Percentiles rank a stretch among this genome's conserved stretches.
phyloP scores from a whole-genome alignment of 2,888 invertebrate genomes.

The Agonopterix subpropinquella region DNA sequence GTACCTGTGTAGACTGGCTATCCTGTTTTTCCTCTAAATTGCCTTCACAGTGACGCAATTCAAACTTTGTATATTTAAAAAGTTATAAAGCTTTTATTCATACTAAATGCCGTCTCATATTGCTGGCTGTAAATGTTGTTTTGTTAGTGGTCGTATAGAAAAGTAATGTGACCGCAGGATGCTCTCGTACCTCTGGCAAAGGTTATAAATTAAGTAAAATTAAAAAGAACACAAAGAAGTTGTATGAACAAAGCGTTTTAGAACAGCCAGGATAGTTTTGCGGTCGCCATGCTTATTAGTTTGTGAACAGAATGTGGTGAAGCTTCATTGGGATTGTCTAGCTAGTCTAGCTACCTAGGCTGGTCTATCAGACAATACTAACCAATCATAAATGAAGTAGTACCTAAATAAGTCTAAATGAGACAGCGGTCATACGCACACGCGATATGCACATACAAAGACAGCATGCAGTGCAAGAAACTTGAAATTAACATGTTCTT shows the following conservation, averaged over 20 bases:
- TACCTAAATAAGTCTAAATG: too few species aligned
- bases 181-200: constrained; percentile 4
- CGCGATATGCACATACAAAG: too few species aligned
- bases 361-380: too few species aligned
- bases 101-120: background rate
- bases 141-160: background rate
- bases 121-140: background rate
- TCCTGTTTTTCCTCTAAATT: too few species aligned
- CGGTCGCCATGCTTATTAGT: constrained; percentile 18
- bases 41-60: too few species aligned
- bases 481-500: too few species aligned
- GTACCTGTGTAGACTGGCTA: too few species aligned
- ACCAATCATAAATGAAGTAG: too few species aligned
- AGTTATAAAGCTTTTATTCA: background rate
- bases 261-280: constrained; percentile 12
- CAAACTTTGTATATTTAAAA: too few species aligned
- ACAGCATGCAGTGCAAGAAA: too few species aligned
- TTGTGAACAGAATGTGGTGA: constrained; percentile 12
- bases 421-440: too few species aligned
- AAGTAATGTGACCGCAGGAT: constrained; percentile 7
- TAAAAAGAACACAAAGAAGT: constrained; percentile 12
- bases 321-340: constrained; percentile 1
- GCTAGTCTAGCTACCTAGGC: background rate
- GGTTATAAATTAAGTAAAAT: constrained; percentile 9
- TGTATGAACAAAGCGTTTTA: constrained; percentile 8